These are phyloP conservation scores for Orthosia gothica DNA, from an alignment of 2,888 invertebrate genomes.

Conservation along the genomic window DNA sequence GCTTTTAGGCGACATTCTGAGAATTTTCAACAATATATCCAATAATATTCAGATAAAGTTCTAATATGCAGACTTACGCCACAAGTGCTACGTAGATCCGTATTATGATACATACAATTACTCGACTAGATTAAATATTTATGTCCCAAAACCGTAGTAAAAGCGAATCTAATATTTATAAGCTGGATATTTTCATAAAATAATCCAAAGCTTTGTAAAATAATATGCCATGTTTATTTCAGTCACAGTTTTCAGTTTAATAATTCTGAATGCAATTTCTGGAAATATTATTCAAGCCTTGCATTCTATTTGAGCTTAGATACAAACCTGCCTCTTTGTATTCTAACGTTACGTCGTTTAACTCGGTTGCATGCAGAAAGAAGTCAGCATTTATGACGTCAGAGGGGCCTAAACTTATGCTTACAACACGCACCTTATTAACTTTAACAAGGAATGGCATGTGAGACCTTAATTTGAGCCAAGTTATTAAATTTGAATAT, in stretches of 20 bases:
- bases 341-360: constrained; percentile 58
- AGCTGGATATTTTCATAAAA: not conserved
- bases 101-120: constrained; percentile 20
- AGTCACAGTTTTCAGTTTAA: constrained; percentile 47
- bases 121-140: constrained; percentile 43
- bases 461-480: constrained; percentile 5
- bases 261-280: no score
- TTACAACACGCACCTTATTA: constrained; percentile 76
- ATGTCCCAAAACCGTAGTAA: constrained; percentile 21
- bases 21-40: constrained; percentile 62
- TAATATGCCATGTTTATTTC: constrained; percentile 39
- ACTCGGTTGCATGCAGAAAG: constrained; percentile 44
- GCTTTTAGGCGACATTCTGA: constrained; percentile 68
- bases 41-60: constrained; percentile 55
- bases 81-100: constrained; percentile 5
- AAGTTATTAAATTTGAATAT: constrained; percentile 79
- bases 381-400: constrained; percentile 65
- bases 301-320: constrained; percentile 60
- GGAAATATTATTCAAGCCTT: constrained; percentile 62
- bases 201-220: constrained; percentile 23
- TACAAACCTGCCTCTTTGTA: constrained; percentile 60
- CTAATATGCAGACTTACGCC: constrained; percentile 33
- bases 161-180: constrained; percentile 26
- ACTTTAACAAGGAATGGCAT: constrained; percentile 71
- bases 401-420: constrained; percentile 67